phyloP scores from a whole-genome alignment of 2,888 invertebrate genomes.

The Diarsia dahlii region DNA sequence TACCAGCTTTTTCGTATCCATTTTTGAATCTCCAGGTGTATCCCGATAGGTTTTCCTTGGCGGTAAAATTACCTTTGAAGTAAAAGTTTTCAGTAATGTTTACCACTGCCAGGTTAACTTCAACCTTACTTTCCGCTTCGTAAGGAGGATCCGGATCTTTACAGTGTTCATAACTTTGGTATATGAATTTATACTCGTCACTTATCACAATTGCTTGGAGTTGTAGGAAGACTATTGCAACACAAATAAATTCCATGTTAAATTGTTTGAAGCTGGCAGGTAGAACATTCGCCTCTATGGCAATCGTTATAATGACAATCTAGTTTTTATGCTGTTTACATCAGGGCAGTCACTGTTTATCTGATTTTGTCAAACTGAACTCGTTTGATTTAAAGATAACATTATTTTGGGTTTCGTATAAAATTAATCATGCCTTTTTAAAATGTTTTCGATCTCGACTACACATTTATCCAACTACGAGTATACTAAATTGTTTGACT shows the following conservation, averaged over 20 bases:
- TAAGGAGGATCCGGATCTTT: slow-evolving; percentile 24
- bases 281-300: not conserved
- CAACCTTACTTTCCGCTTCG: not conserved
- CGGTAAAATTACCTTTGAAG: slow-evolving; percentile 12
- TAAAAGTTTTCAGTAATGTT: slow-evolving; percentile 4
- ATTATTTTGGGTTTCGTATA: not conserved
- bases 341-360: slow-evolving; percentile 12
- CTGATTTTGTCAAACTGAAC: slow-evolving; percentile 24
- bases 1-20: slow-evolving; percentile 21
- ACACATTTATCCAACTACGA: not conserved
- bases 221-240: not conserved
- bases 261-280: not conserved
- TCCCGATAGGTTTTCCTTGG: slow-evolving; percentile 17
- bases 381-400: not conserved
- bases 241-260: not conserved
- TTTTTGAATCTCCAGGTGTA: slow-evolving; percentile 39
- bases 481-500: not conserved
- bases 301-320: not conserved
- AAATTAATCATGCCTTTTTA: not conserved
- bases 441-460: not conserved
- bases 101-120: slow-evolving; percentile 9
- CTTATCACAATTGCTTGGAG: slow-evolving; percentile 5
- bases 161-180: slow-evolving; percentile 12
- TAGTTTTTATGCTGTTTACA: not conserved
- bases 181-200: slow-evolving; percentile 10